A percentile compares a stretch with the other conserved stretches of the same genome.
Conservation (phyloP, 2,888 invertebrate species). For the Scaptomyza polygonia region DNA sequence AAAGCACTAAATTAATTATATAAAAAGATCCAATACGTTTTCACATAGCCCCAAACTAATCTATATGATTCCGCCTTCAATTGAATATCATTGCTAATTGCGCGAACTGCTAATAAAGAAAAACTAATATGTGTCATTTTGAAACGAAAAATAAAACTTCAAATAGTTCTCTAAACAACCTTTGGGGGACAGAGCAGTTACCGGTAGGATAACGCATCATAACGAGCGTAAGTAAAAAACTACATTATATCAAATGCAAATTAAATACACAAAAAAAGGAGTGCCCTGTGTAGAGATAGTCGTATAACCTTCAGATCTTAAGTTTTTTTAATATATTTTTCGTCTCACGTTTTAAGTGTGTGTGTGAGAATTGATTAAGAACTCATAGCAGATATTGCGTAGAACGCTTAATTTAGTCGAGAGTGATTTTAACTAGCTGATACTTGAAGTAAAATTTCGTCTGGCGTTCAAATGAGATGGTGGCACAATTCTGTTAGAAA, state of each 20-base stretch:
- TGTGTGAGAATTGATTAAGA: constrained; percentile 36
- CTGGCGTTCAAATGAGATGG: constrained; percentile 59
- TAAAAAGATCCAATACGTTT: constrained; percentile 48
- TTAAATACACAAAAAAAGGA: constrained; percentile 47
- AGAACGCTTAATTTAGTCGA: constrained; percentile 10
- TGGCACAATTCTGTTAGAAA: constrained; percentile 77
- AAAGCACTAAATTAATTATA: constrained; percentile 67
- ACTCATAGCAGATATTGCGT: constrained; percentile 26
- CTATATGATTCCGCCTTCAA: constrained; percentile 38
- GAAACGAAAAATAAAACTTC: background rate
- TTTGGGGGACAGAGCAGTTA: constrained; percentile 73
- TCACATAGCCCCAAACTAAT: constrained; percentile 19
- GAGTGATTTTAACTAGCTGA: constrained; percentile 28
- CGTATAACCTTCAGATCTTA: constrained; percentile 46
- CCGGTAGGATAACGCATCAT: constrained; percentile 71
- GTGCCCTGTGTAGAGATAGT: constrained; percentile 44
- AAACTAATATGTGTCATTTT: background rate
- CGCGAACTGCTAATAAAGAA: constrained; percentile 33
- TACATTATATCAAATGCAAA: constrained; percentile 70
- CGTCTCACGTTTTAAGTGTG: constrained; percentile 10
- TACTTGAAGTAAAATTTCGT: constrained; percentile 67
- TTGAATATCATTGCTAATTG: constrained; percentile 50
- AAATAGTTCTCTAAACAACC: constrained; percentile 60
- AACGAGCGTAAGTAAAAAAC: constrained; percentile 62
- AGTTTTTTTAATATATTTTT: constrained; percentile 10